These are phyloP conservation scores for Hymenochirus boettgeri DNA, from an alignment of 2,113 vertebrate species.

Conservation along the genomic window DNA sequence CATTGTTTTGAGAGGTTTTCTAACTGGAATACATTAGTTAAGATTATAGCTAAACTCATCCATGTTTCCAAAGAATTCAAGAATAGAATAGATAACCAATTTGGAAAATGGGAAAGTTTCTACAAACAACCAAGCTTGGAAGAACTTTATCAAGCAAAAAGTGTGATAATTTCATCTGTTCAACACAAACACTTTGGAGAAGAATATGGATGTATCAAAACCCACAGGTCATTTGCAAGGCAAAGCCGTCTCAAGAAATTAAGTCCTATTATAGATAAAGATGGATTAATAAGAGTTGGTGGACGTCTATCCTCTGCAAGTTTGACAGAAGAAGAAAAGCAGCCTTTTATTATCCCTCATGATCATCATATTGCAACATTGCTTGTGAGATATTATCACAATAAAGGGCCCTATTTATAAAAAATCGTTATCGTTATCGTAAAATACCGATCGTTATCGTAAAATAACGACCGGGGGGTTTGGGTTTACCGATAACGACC, in stretches of 20 bases:
- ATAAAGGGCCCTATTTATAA: too few relatives aligned
- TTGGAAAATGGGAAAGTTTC: background rate
- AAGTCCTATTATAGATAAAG: background rate
- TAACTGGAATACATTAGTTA: background rate
- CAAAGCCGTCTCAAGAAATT: background rate
- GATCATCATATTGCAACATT: conserved; percentile 1
- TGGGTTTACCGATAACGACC: too few relatives aligned
- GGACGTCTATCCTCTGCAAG: background rate
- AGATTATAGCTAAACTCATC: background rate
- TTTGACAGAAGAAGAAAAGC: background rate
- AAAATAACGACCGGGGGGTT: too few relatives aligned
- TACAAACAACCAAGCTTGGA: background rate
- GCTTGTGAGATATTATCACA: too few relatives aligned
- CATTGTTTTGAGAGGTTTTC: conserved; percentile 2
- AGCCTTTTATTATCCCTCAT: background rate
- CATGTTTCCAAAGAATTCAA: background rate
- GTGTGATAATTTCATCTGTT: conserved; percentile 1
- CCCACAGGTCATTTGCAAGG: background rate
- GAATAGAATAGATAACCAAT: background rate
- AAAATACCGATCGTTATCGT: too few relatives aligned
- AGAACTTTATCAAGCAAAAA: background rate
- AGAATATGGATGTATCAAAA: too few relatives aligned
- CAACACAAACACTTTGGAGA: background rate
- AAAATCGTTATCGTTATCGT: too few relatives aligned
- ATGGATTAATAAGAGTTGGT: background rate